A percentile compares a stretch with the other conserved stretches of the same genome.
phyloP scores from a whole-genome alignment of 2,797 vertebrate genomes.

The Gambelia wislizenii region DNA sequence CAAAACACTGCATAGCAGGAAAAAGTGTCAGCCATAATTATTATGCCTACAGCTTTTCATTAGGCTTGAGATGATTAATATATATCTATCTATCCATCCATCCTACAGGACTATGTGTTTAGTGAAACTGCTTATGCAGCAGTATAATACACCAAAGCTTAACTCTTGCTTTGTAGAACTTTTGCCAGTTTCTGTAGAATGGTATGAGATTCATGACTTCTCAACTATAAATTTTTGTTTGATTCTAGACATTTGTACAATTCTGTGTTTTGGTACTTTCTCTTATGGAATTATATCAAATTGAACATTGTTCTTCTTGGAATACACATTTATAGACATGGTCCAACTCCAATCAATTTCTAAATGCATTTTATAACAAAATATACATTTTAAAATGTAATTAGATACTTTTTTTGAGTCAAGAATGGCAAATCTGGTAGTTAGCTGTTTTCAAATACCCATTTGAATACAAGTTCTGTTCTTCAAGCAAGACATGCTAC shows the following conservation, averaged over 20 bases:
- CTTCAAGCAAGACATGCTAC: slow-evolving; percentile 17
- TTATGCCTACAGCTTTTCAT: neutral
- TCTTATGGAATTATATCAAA: neutral
- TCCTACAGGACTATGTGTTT: neutral
- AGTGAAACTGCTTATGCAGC: neutral
- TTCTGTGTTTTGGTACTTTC: neutral
- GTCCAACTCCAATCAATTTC: no score
- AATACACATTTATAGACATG: neutral
- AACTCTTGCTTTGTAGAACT: neutral
- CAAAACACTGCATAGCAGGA: slow-evolving; percentile 7
- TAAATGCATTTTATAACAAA: no score
- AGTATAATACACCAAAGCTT: neutral
- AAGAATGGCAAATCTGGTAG: no score
- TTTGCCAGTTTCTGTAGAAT: neutral
- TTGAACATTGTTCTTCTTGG: neutral
- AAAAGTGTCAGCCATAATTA: slow-evolving; percentile 12
- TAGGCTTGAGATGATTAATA: neutral
- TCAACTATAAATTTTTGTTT: neutral
- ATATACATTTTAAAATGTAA: no score
- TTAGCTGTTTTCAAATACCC: no score
- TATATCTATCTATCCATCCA: neutral
- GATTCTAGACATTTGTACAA: neutral
- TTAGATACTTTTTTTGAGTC: no score
- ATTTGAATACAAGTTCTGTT: neutral
- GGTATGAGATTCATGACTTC: neutral